Base-by-base conservation (phyloP, 2,888 invertebrate species). In the Miltochrista miniata region DNA sequence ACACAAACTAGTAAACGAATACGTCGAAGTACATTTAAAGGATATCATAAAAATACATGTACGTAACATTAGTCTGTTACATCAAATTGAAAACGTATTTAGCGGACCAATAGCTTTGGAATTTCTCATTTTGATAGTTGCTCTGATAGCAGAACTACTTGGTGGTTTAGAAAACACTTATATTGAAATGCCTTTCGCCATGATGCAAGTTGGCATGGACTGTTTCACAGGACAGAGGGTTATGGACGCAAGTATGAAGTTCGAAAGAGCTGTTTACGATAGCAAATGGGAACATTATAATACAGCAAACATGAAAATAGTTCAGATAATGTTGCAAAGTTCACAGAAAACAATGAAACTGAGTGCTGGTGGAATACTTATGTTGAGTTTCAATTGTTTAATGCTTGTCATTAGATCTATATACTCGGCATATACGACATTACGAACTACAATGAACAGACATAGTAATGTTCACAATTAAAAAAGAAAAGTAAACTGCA, bases 81-180 rank as follows among this genome's bases (percentile, higher is more conserved):
- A 45, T 0, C 64, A 71, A 45, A 59, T 76, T 0, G 72, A 80
- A 43, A 49, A 53, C 0, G 59, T 76, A 7, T 81, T 77, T 30
- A 59, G 65, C 18, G 62, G 66, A 7, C 68, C 74, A 2, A 71
- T 78, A n/a, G 76, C 73, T 0, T 55, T 74, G 11, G 81, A 77
- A 7, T 80, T 81, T 41, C 31, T 68, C 0, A 36, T 78, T 1
- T 51, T 78, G 0, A 59, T 73, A 0, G 33, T 70, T 0, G 70
- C 70, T 11, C 40, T 83, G 0, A 68, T 76, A 14, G 61, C 70
- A 1, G 74, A 72, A 51, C 56, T 83, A 9, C 47, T 81, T 1
- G 80, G 77, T 0, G 76, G 76, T 0, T 49, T 82, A 13, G 76
- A 81, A 45, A 78, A 81, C 14, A 80, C 82, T 0, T 81, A 70